Evolutionary conservation across 2,888 invertebrate genomes (phyloP).

Genomic region (Dermolepida albohirtum): DNA sequence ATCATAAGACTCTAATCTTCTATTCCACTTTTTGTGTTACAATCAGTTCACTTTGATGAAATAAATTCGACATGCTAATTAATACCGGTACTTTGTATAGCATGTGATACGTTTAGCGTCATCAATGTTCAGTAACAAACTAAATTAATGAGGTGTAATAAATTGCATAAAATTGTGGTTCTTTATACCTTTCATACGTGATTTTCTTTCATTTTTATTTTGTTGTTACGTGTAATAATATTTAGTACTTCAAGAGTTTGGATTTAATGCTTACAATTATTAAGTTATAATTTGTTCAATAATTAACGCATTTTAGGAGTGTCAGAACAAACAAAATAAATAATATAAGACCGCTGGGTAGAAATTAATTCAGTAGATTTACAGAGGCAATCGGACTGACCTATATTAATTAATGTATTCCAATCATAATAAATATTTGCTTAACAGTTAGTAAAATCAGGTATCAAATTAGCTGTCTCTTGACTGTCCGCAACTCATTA

Average conservation of each 20-base stretch:
- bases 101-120: too few species aligned
- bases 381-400: not conserved
- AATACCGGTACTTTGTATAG: not conserved
- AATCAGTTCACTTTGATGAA: slow-evolving; percentile 16
- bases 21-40: not conserved
- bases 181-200: too few species aligned
- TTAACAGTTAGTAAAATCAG: not conserved
- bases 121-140: too few species aligned
- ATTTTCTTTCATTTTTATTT: too few species aligned
- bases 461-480: not conserved
- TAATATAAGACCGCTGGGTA: not conserved
- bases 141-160: too few species aligned
- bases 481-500: not conserved
- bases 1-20: slow-evolving; percentile 13
- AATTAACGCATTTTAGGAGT: not conserved
- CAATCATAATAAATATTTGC: slow-evolving; percentile 25
- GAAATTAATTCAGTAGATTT: slow-evolving; percentile 1
- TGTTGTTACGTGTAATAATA: too few species aligned
- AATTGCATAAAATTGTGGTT: too few species aligned
- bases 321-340: not conserved
- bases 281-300: not conserved
- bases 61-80: slow-evolving; percentile 24
- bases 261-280: not conserved
- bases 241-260: not conserved
- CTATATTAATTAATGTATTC: slow-evolving; percentile 9